Conservation (phyloP, 1,140 invertebrate species). For the Choristoneura fumiferana region DNA sequence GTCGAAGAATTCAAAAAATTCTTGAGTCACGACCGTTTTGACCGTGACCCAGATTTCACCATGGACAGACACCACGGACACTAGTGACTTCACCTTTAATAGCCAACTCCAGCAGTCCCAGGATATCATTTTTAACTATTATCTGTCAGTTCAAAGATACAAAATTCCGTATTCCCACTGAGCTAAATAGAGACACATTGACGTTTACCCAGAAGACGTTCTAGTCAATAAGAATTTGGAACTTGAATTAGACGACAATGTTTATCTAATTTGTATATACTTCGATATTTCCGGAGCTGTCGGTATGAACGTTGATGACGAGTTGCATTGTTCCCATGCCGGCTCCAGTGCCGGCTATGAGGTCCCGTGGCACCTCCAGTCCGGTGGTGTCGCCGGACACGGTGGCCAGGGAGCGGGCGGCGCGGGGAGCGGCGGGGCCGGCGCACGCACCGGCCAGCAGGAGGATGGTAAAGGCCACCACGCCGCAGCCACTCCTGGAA, state of each 20-base stretch:
- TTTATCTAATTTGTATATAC: slow-evolving; percentile 48
- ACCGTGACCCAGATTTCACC: too few relatives aligned
- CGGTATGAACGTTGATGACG: slow-evolving; percentile 63
- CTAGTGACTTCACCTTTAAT: too few relatives aligned
- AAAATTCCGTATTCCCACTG: too few relatives aligned
- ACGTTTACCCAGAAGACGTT: too few relatives aligned
- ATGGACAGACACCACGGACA: too few relatives aligned
- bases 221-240: too few relatives aligned
- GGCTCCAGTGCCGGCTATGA: slow-evolving; percentile 44
- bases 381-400: slow-evolving; percentile 58
- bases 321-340: slow-evolving; percentile 56
- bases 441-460: slow-evolving; percentile 32
- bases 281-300: slow-evolving; percentile 65
- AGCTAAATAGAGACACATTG: too few relatives aligned
- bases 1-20: too few relatives aligned
- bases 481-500: slow-evolving; percentile 50
- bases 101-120: too few relatives aligned
- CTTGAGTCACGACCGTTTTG: too few relatives aligned
- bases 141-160: too few relatives aligned
- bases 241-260: not conserved
- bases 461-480: slow-evolving; percentile 33
- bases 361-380: slow-evolving; percentile 56
- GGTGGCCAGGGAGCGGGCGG: slow-evolving; percentile 25
- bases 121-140: too few relatives aligned
- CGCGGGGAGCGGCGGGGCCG: slow-evolving; percentile 33